phyloP scores from a whole-genome alignment of 2,888 invertebrate species.

The Andrena flavipes region DNA sequence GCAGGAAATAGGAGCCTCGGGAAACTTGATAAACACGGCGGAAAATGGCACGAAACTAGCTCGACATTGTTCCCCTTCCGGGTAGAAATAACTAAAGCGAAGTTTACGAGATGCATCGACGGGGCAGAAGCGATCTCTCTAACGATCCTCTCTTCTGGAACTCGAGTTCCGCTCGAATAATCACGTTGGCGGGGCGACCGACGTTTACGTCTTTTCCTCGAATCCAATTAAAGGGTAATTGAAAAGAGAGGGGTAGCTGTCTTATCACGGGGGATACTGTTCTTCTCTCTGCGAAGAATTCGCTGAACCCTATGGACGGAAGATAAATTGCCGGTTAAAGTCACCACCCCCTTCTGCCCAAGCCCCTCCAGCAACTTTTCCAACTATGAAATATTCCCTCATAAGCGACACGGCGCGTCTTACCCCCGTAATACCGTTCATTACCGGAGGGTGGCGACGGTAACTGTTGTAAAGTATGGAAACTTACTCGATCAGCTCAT shows the following conservation, averaged over 20 bases:
- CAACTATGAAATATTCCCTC: constrained; percentile 76
- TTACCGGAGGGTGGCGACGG: constrained; percentile 57
- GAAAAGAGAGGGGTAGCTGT: constrained; percentile 33
- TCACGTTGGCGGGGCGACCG: constrained; percentile 30
- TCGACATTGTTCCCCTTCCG: constrained; percentile 13
- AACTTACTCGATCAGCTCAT: constrained; percentile 67
- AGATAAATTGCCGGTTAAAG: constrained; percentile 68
- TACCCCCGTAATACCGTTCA: constrained; percentile 70
- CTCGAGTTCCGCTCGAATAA: constrained; percentile 49
- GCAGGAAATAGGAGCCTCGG: background rate
- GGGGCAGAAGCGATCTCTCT: constrained; percentile 28
- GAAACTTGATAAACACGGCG: background rate
- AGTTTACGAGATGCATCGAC: constrained; percentile 15
- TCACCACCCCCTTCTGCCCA: constrained; percentile 33
- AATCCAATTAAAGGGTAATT: constrained; percentile 66
- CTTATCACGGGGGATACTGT: constrained; percentile 24
- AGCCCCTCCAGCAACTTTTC: constrained; percentile 66
- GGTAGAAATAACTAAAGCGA: constrained; percentile 12
- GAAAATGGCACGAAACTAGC: constrained; percentile 10
- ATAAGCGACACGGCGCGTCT: constrained; percentile 70
- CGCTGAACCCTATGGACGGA: constrained; percentile 29
- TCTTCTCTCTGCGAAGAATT: constrained; percentile 41
- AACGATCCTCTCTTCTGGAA: constrained; percentile 41
- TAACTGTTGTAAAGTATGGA: constrained; percentile 51
- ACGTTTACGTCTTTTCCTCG: constrained; percentile 43